These are phyloP conservation scores for Pectinophora gossypiella DNA, from an alignment of 1,140 invertebrate species.

Conservation along the genomic window DNA sequence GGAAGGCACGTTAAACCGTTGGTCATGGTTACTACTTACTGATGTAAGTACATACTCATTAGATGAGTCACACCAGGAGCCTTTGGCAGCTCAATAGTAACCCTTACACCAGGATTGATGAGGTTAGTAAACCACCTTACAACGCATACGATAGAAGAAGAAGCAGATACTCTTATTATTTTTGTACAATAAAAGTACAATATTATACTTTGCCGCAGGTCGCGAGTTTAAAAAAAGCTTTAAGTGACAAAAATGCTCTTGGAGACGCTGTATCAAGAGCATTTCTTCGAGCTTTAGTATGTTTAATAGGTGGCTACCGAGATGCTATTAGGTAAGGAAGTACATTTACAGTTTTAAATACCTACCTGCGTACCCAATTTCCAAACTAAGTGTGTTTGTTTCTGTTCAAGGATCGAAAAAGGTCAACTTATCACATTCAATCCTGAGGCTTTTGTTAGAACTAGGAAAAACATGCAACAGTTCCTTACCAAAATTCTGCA, in stretches of 20 bases:
- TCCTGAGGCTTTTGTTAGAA: slow-evolving; percentile 89
- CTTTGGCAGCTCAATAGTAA: too few species aligned
- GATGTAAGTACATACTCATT: too few species aligned
- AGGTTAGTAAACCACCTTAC: too few species aligned
- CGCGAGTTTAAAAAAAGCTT: slow-evolving; percentile 80
- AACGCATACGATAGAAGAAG: too few species aligned
- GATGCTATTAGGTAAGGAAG: slow-evolving; percentile 87
- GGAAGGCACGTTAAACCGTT: too few species aligned
- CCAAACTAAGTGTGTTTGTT: slow-evolving; percentile 8
- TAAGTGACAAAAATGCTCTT: slow-evolving; percentile 83
- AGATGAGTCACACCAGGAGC: too few species aligned
- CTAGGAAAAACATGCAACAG: slow-evolving; percentile 87
- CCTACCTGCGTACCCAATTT: too few species aligned
- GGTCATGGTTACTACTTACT: too few species aligned
- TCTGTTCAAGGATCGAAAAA: slow-evolving; percentile 77
- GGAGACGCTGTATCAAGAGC: slow-evolving; percentile 94
- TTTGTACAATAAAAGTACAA: neutral
- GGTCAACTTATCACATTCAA: slow-evolving; percentile 91
- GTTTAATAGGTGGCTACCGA: slow-evolving; percentile 94
- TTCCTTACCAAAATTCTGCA: slow-evolving; percentile 94
- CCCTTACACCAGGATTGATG: too few species aligned
- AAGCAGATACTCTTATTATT: too few species aligned
- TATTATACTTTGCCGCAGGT: slow-evolving; percentile 68
- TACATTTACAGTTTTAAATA: too few species aligned
- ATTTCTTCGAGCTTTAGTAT: slow-evolving; percentile 92